Evolutionary conservation across 2,797 vertebrate species (phyloP).

Genomic region (Pangasius larnaudii): DNA sequence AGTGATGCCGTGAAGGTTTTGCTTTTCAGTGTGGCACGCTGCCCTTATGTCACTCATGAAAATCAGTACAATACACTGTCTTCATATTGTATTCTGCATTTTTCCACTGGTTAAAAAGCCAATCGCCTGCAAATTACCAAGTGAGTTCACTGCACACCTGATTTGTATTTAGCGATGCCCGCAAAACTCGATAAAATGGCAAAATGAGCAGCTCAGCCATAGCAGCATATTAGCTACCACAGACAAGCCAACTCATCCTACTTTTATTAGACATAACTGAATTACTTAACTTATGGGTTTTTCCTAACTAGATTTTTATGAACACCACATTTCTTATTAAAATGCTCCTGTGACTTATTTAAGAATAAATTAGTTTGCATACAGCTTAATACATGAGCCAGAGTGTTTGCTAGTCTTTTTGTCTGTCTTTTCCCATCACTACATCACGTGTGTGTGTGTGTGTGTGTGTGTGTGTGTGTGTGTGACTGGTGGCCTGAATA

Average conservation of each 20-base stretch:
- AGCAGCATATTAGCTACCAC: background rate
- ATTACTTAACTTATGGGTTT: background rate
- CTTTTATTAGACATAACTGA: background rate
- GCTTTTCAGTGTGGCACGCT: too few relatives aligned
- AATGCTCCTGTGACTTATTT: too few relatives aligned
- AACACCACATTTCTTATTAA: background rate
- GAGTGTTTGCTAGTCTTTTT: background rate
- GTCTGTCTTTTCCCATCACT: background rate
- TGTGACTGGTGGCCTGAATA: constrained; percentile 52
- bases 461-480: constrained; percentile 49
- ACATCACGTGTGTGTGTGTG: background rate
- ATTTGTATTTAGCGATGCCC: background rate
- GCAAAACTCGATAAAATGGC: background rate
- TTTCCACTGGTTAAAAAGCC: background rate
- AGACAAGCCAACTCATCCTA: background rate
- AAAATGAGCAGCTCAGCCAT: background rate
- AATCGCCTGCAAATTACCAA: background rate
- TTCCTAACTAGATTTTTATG: background rate
- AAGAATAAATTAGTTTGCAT: background rate
- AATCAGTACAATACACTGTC: background rate
- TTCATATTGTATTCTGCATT: background rate
- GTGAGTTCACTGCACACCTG: background rate
- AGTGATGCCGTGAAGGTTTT: background rate
- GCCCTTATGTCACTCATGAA: background rate
- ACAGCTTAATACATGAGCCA: background rate